Percentiles rank a stretch among this genome's conserved stretches.
phyloP scores from a whole-genome alignment of 2,888 invertebrate genomes.

The Temnothorax rugatulus region DNA sequence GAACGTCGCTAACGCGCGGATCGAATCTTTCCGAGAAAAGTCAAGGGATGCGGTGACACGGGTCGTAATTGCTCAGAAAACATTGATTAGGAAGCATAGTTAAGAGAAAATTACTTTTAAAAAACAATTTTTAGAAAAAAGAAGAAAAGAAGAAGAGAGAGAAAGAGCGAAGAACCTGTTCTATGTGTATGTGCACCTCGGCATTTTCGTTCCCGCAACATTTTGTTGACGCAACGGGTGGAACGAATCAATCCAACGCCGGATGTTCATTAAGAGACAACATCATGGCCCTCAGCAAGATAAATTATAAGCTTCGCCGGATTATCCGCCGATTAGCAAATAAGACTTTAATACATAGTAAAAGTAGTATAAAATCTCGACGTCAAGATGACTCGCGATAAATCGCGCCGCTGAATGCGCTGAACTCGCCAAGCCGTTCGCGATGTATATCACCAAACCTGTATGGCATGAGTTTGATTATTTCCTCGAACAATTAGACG shows the following conservation, averaged over 20 bases:
- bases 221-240: slow-evolving; percentile 36
- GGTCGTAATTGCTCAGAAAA: not conserved
- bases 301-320: slow-evolving; percentile 67
- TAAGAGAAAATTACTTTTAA: not conserved
- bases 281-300: slow-evolving; percentile 24
- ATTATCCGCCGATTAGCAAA: slow-evolving; percentile 66
- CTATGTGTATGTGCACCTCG: not conserved
- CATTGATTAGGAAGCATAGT: not conserved
- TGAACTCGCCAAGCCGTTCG: not conserved
- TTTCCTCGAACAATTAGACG: slow-evolving; percentile 14
- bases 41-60: not conserved
- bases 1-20: not conserved
- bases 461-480: not conserved
- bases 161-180: not conserved
- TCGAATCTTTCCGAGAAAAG: slow-evolving; percentile 14
- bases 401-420: slow-evolving; percentile 4
- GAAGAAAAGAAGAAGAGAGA: too few relatives aligned
- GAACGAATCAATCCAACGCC: slow-evolving; percentile 31
- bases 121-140: not conserved
- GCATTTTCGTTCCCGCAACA: slow-evolving; percentile 18
- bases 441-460: slow-evolving; percentile 4
- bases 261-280: slow-evolving; percentile 34
- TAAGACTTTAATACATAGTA: slow-evolving; percentile 47
- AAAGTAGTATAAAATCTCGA: slow-evolving; percentile 62
- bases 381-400: slow-evolving; percentile 55